Evolutionary conservation across 1,140 invertebrate genomes (phyloP), one percentile per base, ranked within the genome.

Genomic region (Amyelois transitella): DNA sequence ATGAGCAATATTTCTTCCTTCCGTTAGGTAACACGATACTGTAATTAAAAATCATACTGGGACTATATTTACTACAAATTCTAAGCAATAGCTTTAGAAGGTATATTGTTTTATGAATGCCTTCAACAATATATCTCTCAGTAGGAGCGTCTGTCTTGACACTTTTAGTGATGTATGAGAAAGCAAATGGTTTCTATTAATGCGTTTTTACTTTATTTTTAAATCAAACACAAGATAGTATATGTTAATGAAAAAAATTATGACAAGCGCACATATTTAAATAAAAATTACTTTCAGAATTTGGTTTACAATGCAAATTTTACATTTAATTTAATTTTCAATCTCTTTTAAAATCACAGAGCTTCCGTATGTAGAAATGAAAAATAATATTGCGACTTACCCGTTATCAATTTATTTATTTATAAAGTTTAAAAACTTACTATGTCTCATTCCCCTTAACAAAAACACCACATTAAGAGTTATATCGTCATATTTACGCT

Each of bases 391-490:
- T n/a, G n/a, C n/a, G n/a, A n/a, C n/a, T n/a, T n/a, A n/a, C n/a
- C n/a, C n/a, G n/a, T n/a, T n/a, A n/a, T n/a, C n/a, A n/a, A n/a
- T n/a, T n/a, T n/a, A n/a, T n/a, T n/a, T n/a, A n/a, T n/a, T n/a
- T n/a, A n/a, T n/a, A n/a, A n/a, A n/a, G n/a, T n/a, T n/a, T n/a
- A 6, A 32, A 32, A 6, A 32, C 25, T 4, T 10, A 28, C 44
- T 49, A 24, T 44, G n/a, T n/a, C n/a, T n/a, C 32, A 43, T 55
- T 50, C 53, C 45, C 56, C 62, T 64, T 65, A 62, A 64, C 51
- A 58, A 51, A 69, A 71, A 73, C 69, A 75, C 78, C 77, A 80
- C 77, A 80, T 78, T 79, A 72, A 77, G 75, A 81, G 50, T 71
- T 81, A 81, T 81, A 52, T 22, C 55, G 43, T 44, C 45, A 49